phyloP scores from a whole-genome alignment of 2,888 invertebrate species.

The Nomada hirtipes region DNA sequence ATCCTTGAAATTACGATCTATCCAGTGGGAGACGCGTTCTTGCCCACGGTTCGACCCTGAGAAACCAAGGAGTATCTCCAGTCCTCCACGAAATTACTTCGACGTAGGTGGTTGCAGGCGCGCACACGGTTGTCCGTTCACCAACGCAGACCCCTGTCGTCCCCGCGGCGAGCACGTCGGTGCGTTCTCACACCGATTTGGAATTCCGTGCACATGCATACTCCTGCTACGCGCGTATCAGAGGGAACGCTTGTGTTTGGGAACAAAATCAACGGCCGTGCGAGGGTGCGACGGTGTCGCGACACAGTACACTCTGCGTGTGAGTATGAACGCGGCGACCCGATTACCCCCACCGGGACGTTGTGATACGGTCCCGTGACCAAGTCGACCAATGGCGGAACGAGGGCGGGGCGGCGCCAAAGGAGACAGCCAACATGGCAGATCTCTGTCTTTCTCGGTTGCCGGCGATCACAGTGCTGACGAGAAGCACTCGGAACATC shows the following conservation, averaged over 20 bases:
- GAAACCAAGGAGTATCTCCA: slow-evolving; percentile 46
- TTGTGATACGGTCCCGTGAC: slow-evolving; percentile 54
- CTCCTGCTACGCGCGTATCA: neutral
- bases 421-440: slow-evolving; percentile 81
- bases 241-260: neutral
- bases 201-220: neutral
- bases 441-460: slow-evolving; percentile 70
- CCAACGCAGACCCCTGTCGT: neutral
- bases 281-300: neutral
- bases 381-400: slow-evolving; percentile 76
- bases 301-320: neutral
- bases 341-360: slow-evolving; percentile 33
- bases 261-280: neutral
- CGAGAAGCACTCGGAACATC: slow-evolving; percentile 62
- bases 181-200: neutral
- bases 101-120: slow-evolving; percentile 21
- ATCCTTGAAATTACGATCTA: slow-evolving; percentile 67
- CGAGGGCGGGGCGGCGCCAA: slow-evolving; percentile 81
- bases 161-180: neutral
- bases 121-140: neutral
- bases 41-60: slow-evolving; percentile 62
- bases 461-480: slow-evolving; percentile 62
- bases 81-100: slow-evolving; percentile 63
- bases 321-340: slow-evolving; percentile 27
- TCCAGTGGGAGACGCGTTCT: slow-evolving; percentile 59